Base-by-base conservation (phyloP, 2,797 vertebrate genomes). In the Neostethus bicornis region DNA sequence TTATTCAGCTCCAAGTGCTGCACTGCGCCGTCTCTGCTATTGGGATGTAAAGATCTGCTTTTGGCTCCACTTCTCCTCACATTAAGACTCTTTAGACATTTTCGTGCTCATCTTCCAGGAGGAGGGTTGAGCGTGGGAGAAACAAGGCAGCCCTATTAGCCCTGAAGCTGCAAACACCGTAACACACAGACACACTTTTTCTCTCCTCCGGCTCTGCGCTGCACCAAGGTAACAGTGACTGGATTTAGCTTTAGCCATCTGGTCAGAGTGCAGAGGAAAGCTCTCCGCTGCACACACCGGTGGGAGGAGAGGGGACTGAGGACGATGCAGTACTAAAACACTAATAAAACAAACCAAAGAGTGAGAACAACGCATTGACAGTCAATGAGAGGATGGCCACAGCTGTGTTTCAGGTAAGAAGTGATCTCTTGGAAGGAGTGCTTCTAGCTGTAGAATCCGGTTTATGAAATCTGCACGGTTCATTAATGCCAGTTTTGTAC, bases 321-420 rank as follows among this genome's bases (percentile, higher is more conserved):
- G 81, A 88, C 80, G 51, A 90, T 90, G 87, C 81, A 81, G 76
- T 71, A 81, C 55, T 89, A 59, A 80, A 74, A 74, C 59, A 42
- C 42, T 61, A 56, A 58, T 47, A 48, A 39, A 54, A 42, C 19
- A 58, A 64, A 61, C 61, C 66, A 80, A 39, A 71, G 44, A 72
- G 42, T 68, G 53, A 61, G 39, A 39, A 45, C 39, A 23, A 55
- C 42, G 39, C 47, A 51, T 23, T 49, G 37, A 34, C 24, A 41
- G 45, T 29, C 20, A 28, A 25, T 35, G 51, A 66, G 43, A 90
- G 86, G 86, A 93, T 93, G 92, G 91, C 92, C 75, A 92, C 92
- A 28, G 90, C 90, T 43, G 88, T 93, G 75, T 92, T 88, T 73
- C 92, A 93, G 92, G 92, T 93, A 89, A 90, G 91, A 53, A 72